phyloP scores from a whole-genome alignment of 2,888 invertebrate genomes.

The Amphipyra tragopoginis region DNA sequence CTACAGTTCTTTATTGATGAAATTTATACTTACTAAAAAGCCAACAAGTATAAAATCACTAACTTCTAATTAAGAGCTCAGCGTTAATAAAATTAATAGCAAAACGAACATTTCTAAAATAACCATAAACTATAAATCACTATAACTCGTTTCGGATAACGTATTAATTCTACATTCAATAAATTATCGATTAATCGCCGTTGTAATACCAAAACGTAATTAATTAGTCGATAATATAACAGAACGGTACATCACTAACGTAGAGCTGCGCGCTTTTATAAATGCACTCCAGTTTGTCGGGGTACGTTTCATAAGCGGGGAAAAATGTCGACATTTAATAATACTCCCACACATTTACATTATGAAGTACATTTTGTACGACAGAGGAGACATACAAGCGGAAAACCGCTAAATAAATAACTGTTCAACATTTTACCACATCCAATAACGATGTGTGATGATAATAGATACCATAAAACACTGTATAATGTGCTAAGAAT shows the following conservation, averaged over 20 bases:
- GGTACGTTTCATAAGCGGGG: conserved; percentile 59
- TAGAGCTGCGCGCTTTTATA: conserved; percentile 29
- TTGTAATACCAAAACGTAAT: conserved; percentile 24
- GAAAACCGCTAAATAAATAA: conserved; percentile 83
- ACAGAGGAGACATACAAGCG: conserved; percentile 45
- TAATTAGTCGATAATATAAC: conserved; percentile 39
- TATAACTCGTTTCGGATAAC: conserved; percentile 46
- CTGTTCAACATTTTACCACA: conserved; percentile 80
- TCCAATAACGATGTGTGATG: conserved; percentile 78
- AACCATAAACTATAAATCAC: conserved; percentile 46
- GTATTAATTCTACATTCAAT: conserved; percentile 40
- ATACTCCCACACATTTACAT: conserved; percentile 62
- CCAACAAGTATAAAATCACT: background rate
- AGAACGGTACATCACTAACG: conserved; percentile 42
- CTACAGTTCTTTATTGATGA: background rate
- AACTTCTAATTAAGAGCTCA: conserved; percentile 11
- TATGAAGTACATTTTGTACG: conserved; percentile 48
- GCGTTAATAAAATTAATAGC: conserved; percentile 25
- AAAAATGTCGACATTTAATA: conserved; percentile 71
- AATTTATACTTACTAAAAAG: conserved; percentile 11
- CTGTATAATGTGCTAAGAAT: conserved; percentile 46
- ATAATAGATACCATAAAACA: conserved; percentile 72
- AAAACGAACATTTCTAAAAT: conserved; percentile 34
- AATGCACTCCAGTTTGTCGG: conserved; percentile 72
- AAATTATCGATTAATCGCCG: conserved; percentile 21